These are phyloP conservation scores for Terrapene triunguis DNA, from an alignment of 2,113 vertebrate species.

Conservation along the genomic window DNA sequence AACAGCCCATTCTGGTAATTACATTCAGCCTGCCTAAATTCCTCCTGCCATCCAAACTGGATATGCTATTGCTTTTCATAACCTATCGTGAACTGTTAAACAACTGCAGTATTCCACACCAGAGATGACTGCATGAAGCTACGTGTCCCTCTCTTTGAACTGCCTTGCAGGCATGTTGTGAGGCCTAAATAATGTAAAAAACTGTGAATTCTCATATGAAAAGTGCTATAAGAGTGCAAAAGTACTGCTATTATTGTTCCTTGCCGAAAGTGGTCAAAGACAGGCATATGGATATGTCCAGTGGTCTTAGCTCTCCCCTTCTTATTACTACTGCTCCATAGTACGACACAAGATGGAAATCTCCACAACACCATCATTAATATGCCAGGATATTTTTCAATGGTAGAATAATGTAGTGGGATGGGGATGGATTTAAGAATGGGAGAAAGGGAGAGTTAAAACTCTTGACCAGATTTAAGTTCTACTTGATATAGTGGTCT, in stretches of 20 bases:
- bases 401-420: neutral
- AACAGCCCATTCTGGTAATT: neutral
- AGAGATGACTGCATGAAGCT: neutral
- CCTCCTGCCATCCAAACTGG: neutral
- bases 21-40: neutral
- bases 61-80: neutral
- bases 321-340: neutral
- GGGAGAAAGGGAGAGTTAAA: neutral
- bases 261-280: neutral
- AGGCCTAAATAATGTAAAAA: neutral
- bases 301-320: neutral
- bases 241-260: neutral
- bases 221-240: neutral
- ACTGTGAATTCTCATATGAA: neutral
- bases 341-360: neutral
- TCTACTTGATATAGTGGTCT: neutral
- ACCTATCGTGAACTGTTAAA: neutral
- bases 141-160: neutral
- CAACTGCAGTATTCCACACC: neutral
- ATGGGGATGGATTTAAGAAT: neutral
- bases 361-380: neutral
- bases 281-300: neutral
- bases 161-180: rapidly evolving
- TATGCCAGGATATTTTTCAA: neutral
- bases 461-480: neutral